A percentile compares a stretch with the other conserved stretches of the same genome.
Evolutionary conservation across 2,888 invertebrate species (phyloP).

Genomic region (Perdita meconis): DNA sequence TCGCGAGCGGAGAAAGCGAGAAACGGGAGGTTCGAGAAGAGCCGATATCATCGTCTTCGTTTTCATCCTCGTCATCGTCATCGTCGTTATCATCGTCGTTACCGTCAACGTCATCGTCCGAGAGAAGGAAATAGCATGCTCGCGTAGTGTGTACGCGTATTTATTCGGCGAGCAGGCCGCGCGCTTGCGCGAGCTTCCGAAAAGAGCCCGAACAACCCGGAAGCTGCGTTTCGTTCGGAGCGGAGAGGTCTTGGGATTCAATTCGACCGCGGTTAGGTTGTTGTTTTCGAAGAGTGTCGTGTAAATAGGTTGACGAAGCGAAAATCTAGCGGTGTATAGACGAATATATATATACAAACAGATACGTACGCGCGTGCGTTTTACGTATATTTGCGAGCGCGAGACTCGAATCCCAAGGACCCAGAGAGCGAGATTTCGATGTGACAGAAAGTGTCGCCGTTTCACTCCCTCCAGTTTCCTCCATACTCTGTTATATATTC

Average conservation of each 20-base stretch:
- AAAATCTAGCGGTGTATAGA: slow-evolving; percentile 23
- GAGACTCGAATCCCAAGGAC: slow-evolving; percentile 44
- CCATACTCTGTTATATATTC: slow-evolving; percentile 77
- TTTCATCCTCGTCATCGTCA: too few relatives aligned
- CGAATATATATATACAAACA: slow-evolving; percentile 2
- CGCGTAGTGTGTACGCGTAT: not conserved
- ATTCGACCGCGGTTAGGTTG: slow-evolving; percentile 39
- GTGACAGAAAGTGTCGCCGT: slow-evolving; percentile 59
- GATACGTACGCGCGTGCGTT: slow-evolving; percentile 3
- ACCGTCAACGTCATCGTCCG: too few relatives aligned
- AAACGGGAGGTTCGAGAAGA: not conserved
- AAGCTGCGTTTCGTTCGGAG: slow-evolving; percentile 25
- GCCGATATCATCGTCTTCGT: not conserved
- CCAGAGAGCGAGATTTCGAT: slow-evolving; percentile 16
- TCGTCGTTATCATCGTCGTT: too few relatives aligned
- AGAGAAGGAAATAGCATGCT: not conserved
- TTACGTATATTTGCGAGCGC: slow-evolving; percentile 1
- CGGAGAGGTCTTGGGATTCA: slow-evolving; percentile 53
- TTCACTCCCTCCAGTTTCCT: slow-evolving; percentile 69
- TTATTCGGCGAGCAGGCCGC: slow-evolving; percentile 32
- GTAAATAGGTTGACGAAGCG: slow-evolving; percentile 44
- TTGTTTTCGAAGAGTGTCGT: slow-evolving; percentile 48
- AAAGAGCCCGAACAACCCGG: slow-evolving; percentile 1
- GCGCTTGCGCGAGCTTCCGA: not conserved
- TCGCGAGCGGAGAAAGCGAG: not conserved